Base-by-base conservation (phyloP, 2,888 invertebrate species). In the Diogma glabrata region DNA sequence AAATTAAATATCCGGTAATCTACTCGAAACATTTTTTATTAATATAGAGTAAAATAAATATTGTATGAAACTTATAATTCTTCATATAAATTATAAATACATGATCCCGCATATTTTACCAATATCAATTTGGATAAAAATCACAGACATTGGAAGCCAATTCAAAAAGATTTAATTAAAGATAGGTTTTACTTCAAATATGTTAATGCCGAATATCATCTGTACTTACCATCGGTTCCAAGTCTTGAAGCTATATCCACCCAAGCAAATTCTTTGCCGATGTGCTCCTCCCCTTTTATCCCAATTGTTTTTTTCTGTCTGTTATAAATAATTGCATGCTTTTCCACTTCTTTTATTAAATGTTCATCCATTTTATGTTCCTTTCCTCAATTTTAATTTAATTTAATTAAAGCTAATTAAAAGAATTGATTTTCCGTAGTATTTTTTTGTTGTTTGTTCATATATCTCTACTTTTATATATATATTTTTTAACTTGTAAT, bases 251-350 rank as follows among this genome's bases (percentile, higher is more conserved):
- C 65, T 51, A 70, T 67, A 26, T 64, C 57, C 33, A 63, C 63
- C 70, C 70, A 70, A 23, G 70, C 69, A 49, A 67, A 65, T 51
- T 70, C 69, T 59, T 70, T 70, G 24, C 67, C 68, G 55, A 68
- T 67, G 53, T 66, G 67, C 56, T 68, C 67, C 26, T 62, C 66
- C 10, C 61, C 60, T 45, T 59, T 60, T 33, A 46, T 52, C 51
- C 59, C 60, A 49, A 61, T 66, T 17, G 30, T 40, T 57, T 69
- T 69, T 54, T 70, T 70, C 53, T 70, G 70, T 8, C 70, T 59
- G 60, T 70, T 70, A 53, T 61, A 70, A 16, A 70, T 70, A 22
- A 70, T 69, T 20, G 67, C 67, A 57, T 70, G 69, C 4, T 65
- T 64, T 49, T 67, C 67, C 16, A 70, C 70, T 58, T 69, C 70